Evolutionary conservation across 2,797 vertebrate species (phyloP).

Genomic region (Halcyon smyrnensis): DNA sequence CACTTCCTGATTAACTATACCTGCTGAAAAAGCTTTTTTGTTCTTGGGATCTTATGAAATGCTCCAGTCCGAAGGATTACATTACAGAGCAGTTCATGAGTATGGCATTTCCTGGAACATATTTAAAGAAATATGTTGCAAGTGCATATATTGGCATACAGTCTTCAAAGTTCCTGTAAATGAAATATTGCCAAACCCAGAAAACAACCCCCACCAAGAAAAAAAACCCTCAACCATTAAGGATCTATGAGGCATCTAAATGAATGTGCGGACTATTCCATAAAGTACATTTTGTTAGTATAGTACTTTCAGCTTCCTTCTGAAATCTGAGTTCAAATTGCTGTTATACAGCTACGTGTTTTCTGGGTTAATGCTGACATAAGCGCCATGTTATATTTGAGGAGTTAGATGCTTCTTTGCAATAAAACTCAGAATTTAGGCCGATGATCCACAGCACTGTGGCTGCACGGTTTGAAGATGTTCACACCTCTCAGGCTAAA

Average conservation of each 20-base stretch:
- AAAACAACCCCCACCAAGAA: not conserved
- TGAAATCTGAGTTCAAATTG: not conserved
- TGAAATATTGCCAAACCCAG: constrained; percentile 42
- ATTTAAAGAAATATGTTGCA: constrained; percentile 57
- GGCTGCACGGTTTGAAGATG: not conserved
- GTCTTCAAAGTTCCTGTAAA: constrained; percentile 26
- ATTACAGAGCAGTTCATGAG: constrained; percentile 59
- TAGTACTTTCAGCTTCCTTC: not conserved
- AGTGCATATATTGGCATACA: constrained; percentile 49
- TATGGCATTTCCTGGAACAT: constrained; percentile 69
- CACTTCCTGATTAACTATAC: constrained; percentile 65
- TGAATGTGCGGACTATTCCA: not conserved
- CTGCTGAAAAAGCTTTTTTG: constrained; percentile 62
- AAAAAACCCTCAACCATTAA: not conserved
- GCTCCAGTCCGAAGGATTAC: constrained; percentile 63
- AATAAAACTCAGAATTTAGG: not conserved
- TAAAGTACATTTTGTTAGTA: not conserved
- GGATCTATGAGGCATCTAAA: not conserved
- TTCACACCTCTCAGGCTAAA: not conserved
- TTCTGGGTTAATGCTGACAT: not conserved
- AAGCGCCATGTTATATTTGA: not conserved
- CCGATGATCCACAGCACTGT: not conserved
- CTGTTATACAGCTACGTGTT: not conserved
- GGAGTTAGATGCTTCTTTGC: not conserved
- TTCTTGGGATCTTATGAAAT: constrained; percentile 44